These are phyloP conservation scores for Lasius fuliginosus DNA, from an alignment of 2,888 invertebrate species.

Conservation along the genomic window DNA sequence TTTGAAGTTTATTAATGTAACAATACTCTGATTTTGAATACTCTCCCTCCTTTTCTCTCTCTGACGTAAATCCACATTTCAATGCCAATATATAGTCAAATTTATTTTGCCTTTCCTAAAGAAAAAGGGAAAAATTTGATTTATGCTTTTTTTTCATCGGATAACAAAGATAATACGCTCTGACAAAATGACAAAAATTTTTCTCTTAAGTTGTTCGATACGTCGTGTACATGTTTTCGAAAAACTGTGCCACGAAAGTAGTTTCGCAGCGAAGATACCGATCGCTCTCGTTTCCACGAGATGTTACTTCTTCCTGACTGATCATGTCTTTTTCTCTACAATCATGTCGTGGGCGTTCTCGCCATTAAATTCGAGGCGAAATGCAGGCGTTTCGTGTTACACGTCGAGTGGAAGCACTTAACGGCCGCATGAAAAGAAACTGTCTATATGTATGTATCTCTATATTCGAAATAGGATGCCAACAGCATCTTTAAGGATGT, in stretches of 20 bases:
- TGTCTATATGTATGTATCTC: neutral
- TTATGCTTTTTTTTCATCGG: neutral
- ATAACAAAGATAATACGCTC: neutral
- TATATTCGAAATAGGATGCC: conserved; percentile 12
- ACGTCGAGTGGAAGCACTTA: conserved; percentile 39
- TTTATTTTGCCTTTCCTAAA: neutral
- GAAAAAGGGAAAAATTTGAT: neutral
- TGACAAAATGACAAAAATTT: neutral
- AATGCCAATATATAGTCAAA: neutral
- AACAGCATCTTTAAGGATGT: conserved; percentile 26
- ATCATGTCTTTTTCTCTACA: neutral
- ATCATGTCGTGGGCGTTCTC: neutral
- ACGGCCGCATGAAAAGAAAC: conserved; percentile 20
- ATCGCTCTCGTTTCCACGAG: neutral
- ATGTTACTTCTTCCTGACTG: neutral
- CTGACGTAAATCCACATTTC: neutral
- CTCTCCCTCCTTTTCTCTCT: neutral
- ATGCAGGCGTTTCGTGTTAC: conserved; percentile 31
- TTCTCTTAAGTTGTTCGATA: neutral
- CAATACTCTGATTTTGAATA: neutral
- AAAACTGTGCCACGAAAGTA: neutral
- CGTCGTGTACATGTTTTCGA: neutral
- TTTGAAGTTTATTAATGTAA: neutral
- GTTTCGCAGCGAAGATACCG: neutral
- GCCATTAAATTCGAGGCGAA: conserved; percentile 1